These are phyloP conservation scores for Galemys pyrenaicus DNA, from an alignment of 2,113 vertebrate species.

Conservation along the genomic window DNA sequence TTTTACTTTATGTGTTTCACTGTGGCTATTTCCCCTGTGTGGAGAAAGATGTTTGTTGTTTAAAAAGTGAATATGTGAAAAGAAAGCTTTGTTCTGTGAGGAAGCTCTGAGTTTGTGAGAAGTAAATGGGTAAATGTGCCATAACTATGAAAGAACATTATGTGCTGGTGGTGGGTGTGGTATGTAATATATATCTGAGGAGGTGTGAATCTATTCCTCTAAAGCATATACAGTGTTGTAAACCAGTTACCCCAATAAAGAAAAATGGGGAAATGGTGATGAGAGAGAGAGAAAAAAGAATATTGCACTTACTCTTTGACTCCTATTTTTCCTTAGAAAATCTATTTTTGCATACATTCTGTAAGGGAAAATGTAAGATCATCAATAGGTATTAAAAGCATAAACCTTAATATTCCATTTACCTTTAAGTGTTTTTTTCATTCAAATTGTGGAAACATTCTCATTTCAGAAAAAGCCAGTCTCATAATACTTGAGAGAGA, in stretches of 20 bases:
- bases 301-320: not conserved
- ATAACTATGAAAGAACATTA: not conserved
- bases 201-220: no score
- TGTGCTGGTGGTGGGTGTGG: not conserved
- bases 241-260: no score
- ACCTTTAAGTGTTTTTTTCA: not conserved
- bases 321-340: not conserved
- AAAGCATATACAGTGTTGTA: no score
- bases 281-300: not conserved
- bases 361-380: not conserved
- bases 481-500: constrained; percentile 70
- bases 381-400: not conserved
- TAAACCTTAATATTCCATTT: constrained; percentile 7
- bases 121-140: not conserved
- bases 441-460: constrained; percentile 44
- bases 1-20: not conserved
- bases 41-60: not conserved
- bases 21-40: not conserved
- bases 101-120: constrained; percentile 7
- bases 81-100: not conserved
- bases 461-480: constrained; percentile 58
- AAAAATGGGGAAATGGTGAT: no score
- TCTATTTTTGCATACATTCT: not conserved
- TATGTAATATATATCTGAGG: no score
- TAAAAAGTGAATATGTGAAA: not conserved